Percentiles rank a stretch among this genome's conserved stretches.
These are phyloP conservation scores for Aeoliscus strigatus DNA, from an alignment of 2,797 vertebrate genomes.

Conservation along the genomic window DNA sequence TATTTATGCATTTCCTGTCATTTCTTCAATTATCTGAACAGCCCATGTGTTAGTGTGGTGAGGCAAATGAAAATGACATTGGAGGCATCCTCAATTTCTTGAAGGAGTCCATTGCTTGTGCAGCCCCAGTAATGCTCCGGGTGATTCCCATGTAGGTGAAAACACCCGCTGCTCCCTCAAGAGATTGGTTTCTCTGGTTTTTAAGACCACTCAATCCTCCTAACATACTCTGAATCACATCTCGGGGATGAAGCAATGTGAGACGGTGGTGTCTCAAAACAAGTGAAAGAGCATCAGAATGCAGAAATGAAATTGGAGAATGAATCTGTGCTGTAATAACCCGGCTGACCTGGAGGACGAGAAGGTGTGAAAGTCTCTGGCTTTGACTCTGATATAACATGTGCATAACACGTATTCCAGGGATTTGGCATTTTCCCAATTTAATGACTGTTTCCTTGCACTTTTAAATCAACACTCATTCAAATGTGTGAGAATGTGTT, in stretches of 20 bases:
- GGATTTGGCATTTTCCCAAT: too few species aligned
- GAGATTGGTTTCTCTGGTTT: conserved; percentile 41
- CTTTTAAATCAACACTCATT: too few species aligned
- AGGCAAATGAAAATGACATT: conserved; percentile 21
- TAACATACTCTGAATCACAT: background rate
- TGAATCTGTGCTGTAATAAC: background rate
- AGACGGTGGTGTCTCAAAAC: conserved; percentile 10
- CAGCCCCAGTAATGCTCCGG: conserved; percentile 49
- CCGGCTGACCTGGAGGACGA: background rate
- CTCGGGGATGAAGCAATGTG: conserved; percentile 7
- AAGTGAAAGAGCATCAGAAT: conserved; percentile 16
- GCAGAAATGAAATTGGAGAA: conserved; percentile 11
- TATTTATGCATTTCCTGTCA: background rate
- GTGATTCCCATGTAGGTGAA: conserved; percentile 22
- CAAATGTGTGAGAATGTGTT: too few species aligned
- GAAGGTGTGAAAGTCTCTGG: too few species aligned
- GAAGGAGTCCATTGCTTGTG: too few species aligned
- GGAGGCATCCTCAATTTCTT: conserved; percentile 13
- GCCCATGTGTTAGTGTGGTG: background rate
- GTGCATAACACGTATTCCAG: background rate
- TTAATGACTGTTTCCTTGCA: too few species aligned
- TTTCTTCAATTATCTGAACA: conserved; percentile 4
- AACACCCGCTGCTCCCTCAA: conserved; percentile 35
- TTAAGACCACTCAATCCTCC: conserved; percentile 58
- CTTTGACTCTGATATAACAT: background rate